phyloP scores from a whole-genome alignment of 2,888 invertebrate genomes.

The Diloba caeruleocephala region DNA sequence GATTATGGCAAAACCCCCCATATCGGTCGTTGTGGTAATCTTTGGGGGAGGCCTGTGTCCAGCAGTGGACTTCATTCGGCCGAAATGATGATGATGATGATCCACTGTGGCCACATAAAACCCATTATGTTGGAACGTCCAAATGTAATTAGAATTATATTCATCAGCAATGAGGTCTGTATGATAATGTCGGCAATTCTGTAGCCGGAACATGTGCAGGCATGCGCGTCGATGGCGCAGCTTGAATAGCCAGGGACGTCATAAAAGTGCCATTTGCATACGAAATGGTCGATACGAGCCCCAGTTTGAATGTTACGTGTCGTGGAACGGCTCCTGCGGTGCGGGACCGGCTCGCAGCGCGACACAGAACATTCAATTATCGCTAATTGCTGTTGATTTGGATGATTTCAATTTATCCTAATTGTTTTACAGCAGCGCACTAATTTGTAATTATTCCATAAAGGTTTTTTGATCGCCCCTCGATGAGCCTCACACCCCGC shows the following conservation, averaged over 20 bases:
- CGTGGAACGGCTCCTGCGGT: background rate
- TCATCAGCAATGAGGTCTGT: conserved; percentile 11
- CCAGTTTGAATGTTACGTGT: conserved; percentile 5
- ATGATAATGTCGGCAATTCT: conserved; percentile 1
- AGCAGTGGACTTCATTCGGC: no score
- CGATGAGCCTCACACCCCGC: background rate
- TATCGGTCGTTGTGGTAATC: no score
- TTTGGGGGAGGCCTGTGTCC: no score
- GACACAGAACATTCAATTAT: conserved; percentile 46
- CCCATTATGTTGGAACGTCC: background rate
- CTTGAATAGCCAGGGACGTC: conserved; percentile 13
- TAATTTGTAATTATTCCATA: conserved; percentile 37
- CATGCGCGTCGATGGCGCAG: background rate
- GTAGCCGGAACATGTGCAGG: conserved; percentile 5
- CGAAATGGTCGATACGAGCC: conserved; percentile 7
- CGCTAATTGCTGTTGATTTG: conserved; percentile 56
- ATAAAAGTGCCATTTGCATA: conserved; percentile 34
- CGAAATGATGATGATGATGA: no score
- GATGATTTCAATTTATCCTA: conserved; percentile 53
- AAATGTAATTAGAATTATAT: conserved; percentile 24
- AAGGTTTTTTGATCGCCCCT: conserved; percentile 31
- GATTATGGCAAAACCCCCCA: no score
- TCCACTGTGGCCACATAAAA: no score
- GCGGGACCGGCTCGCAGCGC: conserved; percentile 1
- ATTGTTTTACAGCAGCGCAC: conserved; percentile 27